These are phyloP conservation scores for Leptarthrus brevirostris DNA, from an alignment of 2,888 invertebrate genomes.

Conservation along the genomic window DNA sequence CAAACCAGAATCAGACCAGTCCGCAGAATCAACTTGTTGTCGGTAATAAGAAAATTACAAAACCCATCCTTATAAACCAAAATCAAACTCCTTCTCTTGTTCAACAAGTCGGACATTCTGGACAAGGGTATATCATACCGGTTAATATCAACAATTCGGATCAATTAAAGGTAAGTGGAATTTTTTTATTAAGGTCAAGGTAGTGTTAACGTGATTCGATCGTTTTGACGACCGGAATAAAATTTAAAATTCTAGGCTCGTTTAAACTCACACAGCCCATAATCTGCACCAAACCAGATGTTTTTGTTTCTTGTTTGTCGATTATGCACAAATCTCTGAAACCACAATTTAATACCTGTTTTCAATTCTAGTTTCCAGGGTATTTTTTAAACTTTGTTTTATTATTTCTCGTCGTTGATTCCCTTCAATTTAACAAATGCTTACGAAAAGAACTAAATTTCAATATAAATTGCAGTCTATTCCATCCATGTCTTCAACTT, in stretches of 20 bases:
- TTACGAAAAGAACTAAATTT: neutral
- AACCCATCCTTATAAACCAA: constrained; percentile 54
- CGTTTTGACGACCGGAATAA: too few relatives aligned
- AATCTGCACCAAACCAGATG: too few relatives aligned
- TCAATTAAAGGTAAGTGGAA: constrained; percentile 53
- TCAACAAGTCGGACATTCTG: constrained; percentile 53
- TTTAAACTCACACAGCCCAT: too few relatives aligned
- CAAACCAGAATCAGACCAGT: constrained; percentile 50
- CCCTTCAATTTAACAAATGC: neutral
- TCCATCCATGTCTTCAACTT: constrained; percentile 41
- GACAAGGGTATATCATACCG: constrained; percentile 60
- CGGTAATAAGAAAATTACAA: constrained; percentile 52
- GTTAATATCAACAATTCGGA: constrained; percentile 57
- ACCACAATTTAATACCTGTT: too few relatives aligned
- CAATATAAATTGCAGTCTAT: constrained; percentile 34
- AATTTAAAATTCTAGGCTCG: too few relatives aligned
- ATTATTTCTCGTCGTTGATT: neutral
- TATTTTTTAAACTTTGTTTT: too few relatives aligned
- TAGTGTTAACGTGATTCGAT: too few relatives aligned
- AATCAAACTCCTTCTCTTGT: constrained; percentile 52
- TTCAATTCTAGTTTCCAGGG: too few relatives aligned
- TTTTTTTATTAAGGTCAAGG: neutral
- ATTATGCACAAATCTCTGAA: too few relatives aligned
- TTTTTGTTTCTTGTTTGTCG: too few relatives aligned
- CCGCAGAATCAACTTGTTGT: constrained; percentile 51